phyloP scores from a whole-genome alignment of 2,113 vertebrate species.

The Planiliza haematocheilus region DNA sequence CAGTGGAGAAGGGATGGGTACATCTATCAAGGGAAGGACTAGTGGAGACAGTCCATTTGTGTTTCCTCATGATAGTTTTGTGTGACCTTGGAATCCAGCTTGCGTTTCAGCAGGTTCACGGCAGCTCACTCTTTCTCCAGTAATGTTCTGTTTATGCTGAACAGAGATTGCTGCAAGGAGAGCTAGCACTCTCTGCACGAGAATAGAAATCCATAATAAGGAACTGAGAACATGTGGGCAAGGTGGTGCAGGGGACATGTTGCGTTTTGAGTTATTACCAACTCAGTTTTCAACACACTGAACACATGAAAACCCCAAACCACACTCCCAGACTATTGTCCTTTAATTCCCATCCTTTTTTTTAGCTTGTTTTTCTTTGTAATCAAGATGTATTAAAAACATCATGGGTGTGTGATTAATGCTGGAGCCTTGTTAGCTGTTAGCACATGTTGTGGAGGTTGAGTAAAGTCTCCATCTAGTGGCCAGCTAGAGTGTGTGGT shows the following conservation, averaged over 20 bases:
- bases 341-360: neutral
- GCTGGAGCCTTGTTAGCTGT: neutral
- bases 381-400: neutral
- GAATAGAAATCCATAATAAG: too few relatives aligned
- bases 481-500: constrained; percentile 32
- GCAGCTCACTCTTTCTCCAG: neutral
- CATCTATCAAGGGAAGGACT: neutral
- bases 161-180: neutral
- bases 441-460: neutral
- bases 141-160: too few relatives aligned
- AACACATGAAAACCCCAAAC: too few relatives aligned
- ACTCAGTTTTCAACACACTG: too few relatives aligned
- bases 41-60: neutral
- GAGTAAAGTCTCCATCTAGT: constrained; percentile 71
- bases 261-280: too few relatives aligned
- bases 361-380: neutral
- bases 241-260: too few relatives aligned
- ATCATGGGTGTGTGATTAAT: neutral
- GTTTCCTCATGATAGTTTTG: neutral
- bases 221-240: too few relatives aligned
- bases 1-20: neutral
- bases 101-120: neutral
- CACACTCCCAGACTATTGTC: too few relatives aligned
- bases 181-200: too few relatives aligned
- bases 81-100: neutral